phyloP scores from a whole-genome alignment of 2,888 invertebrate genomes.

The Eupithecia insigniata region DNA sequence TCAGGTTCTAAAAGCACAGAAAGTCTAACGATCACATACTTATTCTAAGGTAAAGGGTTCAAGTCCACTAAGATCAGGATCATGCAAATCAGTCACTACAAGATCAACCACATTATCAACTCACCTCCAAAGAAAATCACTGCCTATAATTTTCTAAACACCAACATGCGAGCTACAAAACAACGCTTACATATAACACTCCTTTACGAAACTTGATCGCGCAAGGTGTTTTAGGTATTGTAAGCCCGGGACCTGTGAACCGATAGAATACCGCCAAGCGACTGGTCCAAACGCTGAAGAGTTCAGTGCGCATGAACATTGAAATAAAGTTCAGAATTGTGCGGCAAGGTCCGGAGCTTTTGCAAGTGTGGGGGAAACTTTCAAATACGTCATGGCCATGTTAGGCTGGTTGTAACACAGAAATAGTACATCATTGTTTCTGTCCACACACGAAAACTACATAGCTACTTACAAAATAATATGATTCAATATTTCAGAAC shows the following conservation, averaged over 20 bases:
- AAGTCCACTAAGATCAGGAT: slow-evolving; percentile 48
- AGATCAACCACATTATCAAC: slow-evolving; percentile 74
- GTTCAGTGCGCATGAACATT: slow-evolving; percentile 54
- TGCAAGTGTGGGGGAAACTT: slow-evolving; percentile 10
- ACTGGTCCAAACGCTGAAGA: slow-evolving; percentile 56
- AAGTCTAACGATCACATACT: slow-evolving; percentile 26
- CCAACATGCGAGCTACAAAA: slow-evolving; percentile 74
- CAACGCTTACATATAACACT: slow-evolving; percentile 79
- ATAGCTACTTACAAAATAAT: neutral
- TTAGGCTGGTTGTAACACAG: neutral
- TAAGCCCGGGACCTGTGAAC: slow-evolving; percentile 55
- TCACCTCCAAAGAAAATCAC: slow-evolving; percentile 66
- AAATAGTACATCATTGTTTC: neutral
- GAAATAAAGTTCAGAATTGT: slow-evolving; percentile 13
- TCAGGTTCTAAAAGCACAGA: slow-evolving; percentile 27
- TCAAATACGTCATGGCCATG: neutral
- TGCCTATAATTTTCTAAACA: slow-evolving; percentile 74
- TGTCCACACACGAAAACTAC: neutral
- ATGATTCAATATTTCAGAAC: neutral
- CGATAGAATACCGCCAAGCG: slow-evolving; percentile 58
- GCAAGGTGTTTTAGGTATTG: slow-evolving; percentile 42
- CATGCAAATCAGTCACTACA: slow-evolving; percentile 56
- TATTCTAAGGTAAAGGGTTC: slow-evolving; percentile 32
- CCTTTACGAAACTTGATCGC: slow-evolving; percentile 64
- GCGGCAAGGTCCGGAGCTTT: slow-evolving; percentile 7